Evolutionary conservation across 2,888 invertebrate species (phyloP).

Genomic region (Platycheirus rosarum): DNA sequence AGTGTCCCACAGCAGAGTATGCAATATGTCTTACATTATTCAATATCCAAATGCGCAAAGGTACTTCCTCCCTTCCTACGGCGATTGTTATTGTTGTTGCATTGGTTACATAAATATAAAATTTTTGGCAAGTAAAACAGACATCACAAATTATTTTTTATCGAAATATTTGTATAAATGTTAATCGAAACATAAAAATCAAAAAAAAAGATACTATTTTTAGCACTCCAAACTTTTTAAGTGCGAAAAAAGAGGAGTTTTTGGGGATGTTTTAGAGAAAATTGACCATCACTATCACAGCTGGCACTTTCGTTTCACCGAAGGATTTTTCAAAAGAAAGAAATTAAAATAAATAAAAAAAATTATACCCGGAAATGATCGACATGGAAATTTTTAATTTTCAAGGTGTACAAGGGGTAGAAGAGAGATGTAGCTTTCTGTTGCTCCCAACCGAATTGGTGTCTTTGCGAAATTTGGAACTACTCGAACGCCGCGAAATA

Average conservation of each 20-base stretch:
- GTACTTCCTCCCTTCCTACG: slow-evolving; percentile 44
- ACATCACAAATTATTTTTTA: slow-evolving; percentile 55
- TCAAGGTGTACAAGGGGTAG: slow-evolving; percentile 14
- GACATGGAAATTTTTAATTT: background rate
- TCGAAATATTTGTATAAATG: slow-evolving; percentile 46
- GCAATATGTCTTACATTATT: slow-evolving; percentile 58
- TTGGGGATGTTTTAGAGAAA: slow-evolving; percentile 10
- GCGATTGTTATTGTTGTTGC: slow-evolving; percentile 4
- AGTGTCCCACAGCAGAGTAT: slow-evolving; percentile 45
- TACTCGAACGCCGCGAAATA: slow-evolving; percentile 70
- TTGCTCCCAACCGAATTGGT: slow-evolving; percentile 41
- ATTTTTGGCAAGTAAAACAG: slow-evolving; percentile 66
- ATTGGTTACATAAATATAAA: slow-evolving; percentile 66
- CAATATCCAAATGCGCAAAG: slow-evolving; percentile 60
- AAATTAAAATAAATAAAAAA: too few relatives aligned
- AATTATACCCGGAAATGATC: slow-evolving; percentile 20
- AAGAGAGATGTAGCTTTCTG: slow-evolving; percentile 5
- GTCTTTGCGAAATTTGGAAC: slow-evolving; percentile 68
- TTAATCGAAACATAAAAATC: slow-evolving; percentile 40
- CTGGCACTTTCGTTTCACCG: slow-evolving; percentile 42
- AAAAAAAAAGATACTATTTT: slow-evolving; percentile 49
- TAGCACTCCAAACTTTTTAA: slow-evolving; percentile 44
- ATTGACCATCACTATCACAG: slow-evolving; percentile 62
- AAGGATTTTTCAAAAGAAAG: slow-evolving; percentile 41
- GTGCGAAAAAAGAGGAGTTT: slow-evolving; percentile 27